phyloP scores from a whole-genome alignment of 2,113 vertebrate species.

The Origma solitaria region DNA sequence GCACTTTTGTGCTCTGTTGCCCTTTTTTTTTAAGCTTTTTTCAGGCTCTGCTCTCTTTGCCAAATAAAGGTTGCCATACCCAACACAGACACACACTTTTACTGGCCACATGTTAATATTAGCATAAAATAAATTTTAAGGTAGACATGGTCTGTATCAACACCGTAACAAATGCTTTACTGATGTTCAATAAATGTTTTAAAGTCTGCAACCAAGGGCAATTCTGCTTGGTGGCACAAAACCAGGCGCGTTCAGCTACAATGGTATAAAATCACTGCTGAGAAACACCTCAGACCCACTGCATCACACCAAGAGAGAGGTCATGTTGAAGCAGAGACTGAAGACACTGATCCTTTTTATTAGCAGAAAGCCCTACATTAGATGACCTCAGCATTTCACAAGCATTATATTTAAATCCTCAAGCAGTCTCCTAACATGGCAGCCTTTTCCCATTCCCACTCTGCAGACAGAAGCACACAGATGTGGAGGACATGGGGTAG shows the following conservation, averaged over 20 bases:
- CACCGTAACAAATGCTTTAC: neutral
- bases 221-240: neutral
- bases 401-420: neutral
- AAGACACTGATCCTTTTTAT: neutral
- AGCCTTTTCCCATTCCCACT: neutral
- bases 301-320: neutral
- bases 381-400: neutral
- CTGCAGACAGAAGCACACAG: neutral
- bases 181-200: neutral
- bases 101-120: neutral
- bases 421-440: neutral
- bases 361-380: neutral
- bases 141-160: neutral
- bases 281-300: neutral
- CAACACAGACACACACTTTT: neutral
- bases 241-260: neutral
- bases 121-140: neutral
- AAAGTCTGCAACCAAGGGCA: neutral
- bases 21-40: too few species aligned
- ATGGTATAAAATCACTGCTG: neutral
- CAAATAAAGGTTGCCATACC: neutral
- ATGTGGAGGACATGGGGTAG: fast-evolving
- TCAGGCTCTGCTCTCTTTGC: neutral
- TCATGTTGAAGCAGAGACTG: neutral
- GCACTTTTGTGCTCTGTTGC: neutral